Percentiles rank a stretch among this genome's conserved stretches.
phyloP scores from a whole-genome alignment of 2,113 vertebrate species.

The Chlamydotis undulata region DNA sequence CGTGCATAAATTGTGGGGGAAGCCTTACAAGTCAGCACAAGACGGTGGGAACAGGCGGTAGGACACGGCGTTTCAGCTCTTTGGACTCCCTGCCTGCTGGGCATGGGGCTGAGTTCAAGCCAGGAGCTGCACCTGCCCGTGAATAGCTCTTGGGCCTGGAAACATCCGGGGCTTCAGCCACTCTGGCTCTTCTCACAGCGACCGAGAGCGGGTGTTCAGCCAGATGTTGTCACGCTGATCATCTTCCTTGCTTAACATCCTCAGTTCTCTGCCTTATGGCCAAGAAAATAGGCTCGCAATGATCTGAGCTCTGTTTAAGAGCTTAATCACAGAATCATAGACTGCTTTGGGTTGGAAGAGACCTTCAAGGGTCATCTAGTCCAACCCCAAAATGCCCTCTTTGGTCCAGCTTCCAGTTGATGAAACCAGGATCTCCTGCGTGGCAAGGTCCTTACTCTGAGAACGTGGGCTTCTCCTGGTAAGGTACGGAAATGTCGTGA shows the following conservation, averaged over 20 bases:
- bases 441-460: neutral
- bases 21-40: neutral
- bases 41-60: neutral
- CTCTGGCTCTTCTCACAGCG: neutral
- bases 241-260: neutral
- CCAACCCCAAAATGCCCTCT: neutral
- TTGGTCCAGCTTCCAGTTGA: neutral
- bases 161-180: neutral
- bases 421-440: neutral
- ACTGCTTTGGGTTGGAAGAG: no score
- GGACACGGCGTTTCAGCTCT: neutral
- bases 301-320: no score
- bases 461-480: neutral
- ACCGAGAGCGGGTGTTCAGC: neutral
- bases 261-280: neutral
- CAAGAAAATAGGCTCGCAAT: fast-evolving
- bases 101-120: neutral
- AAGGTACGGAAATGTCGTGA: fast-evolving
- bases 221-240: neutral
- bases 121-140: neutral
- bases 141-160: neutral
- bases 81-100: neutral
- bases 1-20: neutral
- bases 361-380: no score
- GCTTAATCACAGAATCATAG: neutral